Base-by-base conservation (phyloP, 1,140 invertebrate genomes). In the Zaprionus nigranus region DNA sequence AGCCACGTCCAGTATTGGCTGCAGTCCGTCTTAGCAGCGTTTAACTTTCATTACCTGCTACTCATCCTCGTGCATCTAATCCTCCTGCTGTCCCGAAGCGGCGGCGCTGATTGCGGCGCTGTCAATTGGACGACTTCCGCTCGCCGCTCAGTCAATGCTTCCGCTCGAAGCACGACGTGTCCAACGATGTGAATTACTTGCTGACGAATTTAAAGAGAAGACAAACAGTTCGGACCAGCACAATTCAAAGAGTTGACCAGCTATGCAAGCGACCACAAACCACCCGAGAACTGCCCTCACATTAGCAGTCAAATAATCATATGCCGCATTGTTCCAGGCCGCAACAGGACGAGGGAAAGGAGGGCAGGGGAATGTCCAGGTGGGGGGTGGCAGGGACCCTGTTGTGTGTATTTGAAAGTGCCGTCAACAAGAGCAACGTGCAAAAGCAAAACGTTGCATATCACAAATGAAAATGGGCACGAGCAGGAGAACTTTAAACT, bases 261-360 rank as follows among this genome's bases (percentile, higher is more conserved):
- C 69, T 75, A 59, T 60, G 66, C 69, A 64, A 60, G 62, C 49
- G 69, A 54, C 64, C 68, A 65, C 76, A 72, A 79, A 57, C 81
- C 69, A 54, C 28, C 56, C 62, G 30, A 70, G 65, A 70, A 76
- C 53, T 79, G 66, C 40, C 71, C 71, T 69, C 78, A 84, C 80
- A 84, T 84, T 79, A 81, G 57, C 78, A 75, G 66, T 67, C 68
- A 62, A 73, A 79, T 81, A 86, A 81, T 79, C 82, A 88, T 88
- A 79, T 66, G 84, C 84, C 81, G 84, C 84, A 88, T 88, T 88
- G 84, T 88, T 58, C 75, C 43, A 57, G 60, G 40, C 54, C 38
- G 38, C 53, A n/a, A 22, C 12, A 36, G 22, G 12, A 15, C 49
- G n/a, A 36, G 13, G 51, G 0, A 5, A 1, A 17, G n/a, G 9